Conservation (phyloP, 2,113 vertebrate species). For the Anhinga rufa region DNA sequence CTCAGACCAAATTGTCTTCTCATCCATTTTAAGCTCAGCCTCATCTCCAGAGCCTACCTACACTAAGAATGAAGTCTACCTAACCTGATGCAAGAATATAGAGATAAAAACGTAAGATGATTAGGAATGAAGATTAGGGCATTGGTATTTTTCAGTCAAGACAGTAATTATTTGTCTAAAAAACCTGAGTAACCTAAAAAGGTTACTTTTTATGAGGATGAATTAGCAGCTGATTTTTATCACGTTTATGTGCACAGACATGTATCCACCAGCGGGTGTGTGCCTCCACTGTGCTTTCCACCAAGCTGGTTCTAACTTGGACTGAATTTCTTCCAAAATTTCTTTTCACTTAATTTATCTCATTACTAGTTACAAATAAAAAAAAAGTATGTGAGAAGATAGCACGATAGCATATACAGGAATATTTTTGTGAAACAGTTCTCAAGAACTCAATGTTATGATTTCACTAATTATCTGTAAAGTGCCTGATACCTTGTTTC, state of each 20-base stretch:
- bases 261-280: neutral
- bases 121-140: neutral
- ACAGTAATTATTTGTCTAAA: neutral
- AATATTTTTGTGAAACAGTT: neutral
- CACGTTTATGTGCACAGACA: rapidly evolving
- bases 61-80: neutral
- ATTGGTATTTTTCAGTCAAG: neutral
- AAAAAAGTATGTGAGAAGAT: neutral
- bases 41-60: neutral
- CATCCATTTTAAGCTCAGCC: neutral
- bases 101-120: neutral
- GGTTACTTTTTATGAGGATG: neutral
- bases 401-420: neutral
- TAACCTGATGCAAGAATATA: neutral
- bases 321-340: neutral
- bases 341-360: neutral
- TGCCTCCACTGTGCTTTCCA: neutral
- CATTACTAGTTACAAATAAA: neutral
- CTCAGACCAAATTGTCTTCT: neutral
- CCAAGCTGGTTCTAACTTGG: neutral
- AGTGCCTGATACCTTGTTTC: neutral
- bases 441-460: neutral
- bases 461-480: neutral
- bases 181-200: neutral
- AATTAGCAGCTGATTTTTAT: neutral